phyloP scores from a whole-genome alignment of 2,113 vertebrate species.

The Cinclus cinclus region DNA sequence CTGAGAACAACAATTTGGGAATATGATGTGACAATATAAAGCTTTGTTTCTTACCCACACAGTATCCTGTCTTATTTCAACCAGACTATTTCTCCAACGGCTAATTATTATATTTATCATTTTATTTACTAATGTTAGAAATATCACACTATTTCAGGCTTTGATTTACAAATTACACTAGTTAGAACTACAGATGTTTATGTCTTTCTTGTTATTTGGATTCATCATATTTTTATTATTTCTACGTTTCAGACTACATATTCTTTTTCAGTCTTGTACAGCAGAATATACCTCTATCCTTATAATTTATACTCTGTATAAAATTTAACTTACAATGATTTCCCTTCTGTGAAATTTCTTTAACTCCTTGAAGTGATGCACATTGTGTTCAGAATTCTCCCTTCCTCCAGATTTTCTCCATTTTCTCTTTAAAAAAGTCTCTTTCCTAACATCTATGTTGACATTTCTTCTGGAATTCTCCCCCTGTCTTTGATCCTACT shows the following conservation, averaged over 20 bases:
- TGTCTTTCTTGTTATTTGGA: not conserved
- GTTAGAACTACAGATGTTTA: not conserved
- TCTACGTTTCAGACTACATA: not conserved
- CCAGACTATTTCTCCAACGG: not conserved
- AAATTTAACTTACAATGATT: not conserved
- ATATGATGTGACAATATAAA: not conserved
- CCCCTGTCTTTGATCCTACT: not conserved
- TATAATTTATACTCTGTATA: not conserved
- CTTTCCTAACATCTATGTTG: not conserved
- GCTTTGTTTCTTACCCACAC: not conserved
- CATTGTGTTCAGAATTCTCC: not conserved
- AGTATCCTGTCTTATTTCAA: not conserved
- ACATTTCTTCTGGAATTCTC: not conserved
- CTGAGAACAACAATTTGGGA: conserved; percentile 33
- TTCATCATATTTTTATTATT: not conserved
- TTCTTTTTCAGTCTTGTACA: not conserved
- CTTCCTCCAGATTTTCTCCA: not conserved
- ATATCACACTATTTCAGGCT: not conserved
- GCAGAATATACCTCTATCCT: not conserved
- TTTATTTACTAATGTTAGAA: not conserved
- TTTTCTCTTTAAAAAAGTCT: not conserved
- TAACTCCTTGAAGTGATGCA: not conserved
- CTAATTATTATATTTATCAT: not conserved
- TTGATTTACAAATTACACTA: not conserved
- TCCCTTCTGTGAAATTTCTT: not conserved